phyloP scores from a whole-genome alignment of 2,888 invertebrate genomes.

The Nasonia oneida region DNA sequence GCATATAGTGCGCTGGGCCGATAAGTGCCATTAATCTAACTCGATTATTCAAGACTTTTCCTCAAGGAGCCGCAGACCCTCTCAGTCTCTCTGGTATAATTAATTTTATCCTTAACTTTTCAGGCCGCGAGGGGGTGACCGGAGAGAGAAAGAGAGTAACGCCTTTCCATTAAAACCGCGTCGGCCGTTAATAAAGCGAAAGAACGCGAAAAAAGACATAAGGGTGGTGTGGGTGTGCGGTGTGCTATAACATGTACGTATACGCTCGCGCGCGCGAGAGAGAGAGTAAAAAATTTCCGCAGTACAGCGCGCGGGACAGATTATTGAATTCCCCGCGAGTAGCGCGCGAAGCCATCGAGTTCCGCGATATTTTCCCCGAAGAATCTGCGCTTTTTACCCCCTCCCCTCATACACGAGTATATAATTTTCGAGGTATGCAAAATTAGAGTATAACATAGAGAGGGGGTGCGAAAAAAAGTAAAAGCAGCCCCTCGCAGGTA shows the following conservation, averaged over 20 bases:
- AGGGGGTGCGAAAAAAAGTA: not conserved
- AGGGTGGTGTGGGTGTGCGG: not conserved
- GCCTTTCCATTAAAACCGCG: constrained; percentile 55
- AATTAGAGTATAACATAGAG: constrained; percentile 33
- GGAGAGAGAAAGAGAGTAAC: not conserved
- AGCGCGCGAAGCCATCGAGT: constrained; percentile 41
- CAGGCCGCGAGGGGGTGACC: not conserved
- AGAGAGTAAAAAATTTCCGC: constrained; percentile 20
- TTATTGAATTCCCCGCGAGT: constrained; percentile 57
- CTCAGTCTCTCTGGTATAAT: constrained; percentile 15
- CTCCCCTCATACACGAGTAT: not conserved
- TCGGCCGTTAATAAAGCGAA: constrained; percentile 53
- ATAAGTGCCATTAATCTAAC: constrained; percentile 53
- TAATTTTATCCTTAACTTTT: constrained; percentile 55
- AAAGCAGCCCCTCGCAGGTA: not conserved
- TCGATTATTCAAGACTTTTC: constrained; percentile 33
- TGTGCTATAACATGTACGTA: not conserved
- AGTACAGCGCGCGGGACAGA: constrained; percentile 44
- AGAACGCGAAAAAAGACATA: constrained; percentile 3
- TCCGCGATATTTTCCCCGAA: constrained; percentile 49
- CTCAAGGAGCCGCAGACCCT: not conserved
- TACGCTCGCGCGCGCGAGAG: not conserved
- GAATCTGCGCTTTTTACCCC: constrained; percentile 16
- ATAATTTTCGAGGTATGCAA: constrained; percentile 52
- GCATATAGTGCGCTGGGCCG: not conserved